Percentiles rank a stretch among this genome's conserved stretches.
phyloP scores from a whole-genome alignment of 2,113 vertebrate species.

The Cyprinus carpio region DNA sequence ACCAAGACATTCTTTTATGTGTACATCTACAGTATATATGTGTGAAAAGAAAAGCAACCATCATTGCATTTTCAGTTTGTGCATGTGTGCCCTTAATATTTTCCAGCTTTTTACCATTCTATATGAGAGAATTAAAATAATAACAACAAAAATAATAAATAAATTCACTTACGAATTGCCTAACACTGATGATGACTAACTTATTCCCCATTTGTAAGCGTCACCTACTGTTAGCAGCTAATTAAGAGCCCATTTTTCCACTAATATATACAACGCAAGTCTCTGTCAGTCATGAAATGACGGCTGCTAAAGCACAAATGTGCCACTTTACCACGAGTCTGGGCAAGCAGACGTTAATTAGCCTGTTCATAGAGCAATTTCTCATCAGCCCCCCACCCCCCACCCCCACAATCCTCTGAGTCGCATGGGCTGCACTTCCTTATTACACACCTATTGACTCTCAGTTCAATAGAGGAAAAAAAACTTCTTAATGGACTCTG shows the following conservation, averaged over 20 bases:
- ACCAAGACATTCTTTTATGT: no score
- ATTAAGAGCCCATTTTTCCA: slow-evolving; percentile 65
- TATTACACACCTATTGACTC: slow-evolving; percentile 77
- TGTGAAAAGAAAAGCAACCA: neutral
- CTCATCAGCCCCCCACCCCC: slow-evolving; percentile 71
- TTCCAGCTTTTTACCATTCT: neutral
- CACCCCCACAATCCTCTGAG: slow-evolving; percentile 47
- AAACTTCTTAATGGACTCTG: slow-evolving; percentile 76
- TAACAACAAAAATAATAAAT: slow-evolving; percentile 20
- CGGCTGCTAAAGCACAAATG: slow-evolving; percentile 72
- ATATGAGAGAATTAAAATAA: neutral
- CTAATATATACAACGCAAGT: slow-evolving; percentile 53
- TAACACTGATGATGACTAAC: slow-evolving; percentile 73
- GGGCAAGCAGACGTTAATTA: slow-evolving; percentile 79
- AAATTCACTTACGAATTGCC: slow-evolving; percentile 54
- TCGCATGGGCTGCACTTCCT: slow-evolving; percentile 71
- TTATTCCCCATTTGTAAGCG: slow-evolving; percentile 72
- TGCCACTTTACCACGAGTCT: slow-evolving; percentile 71
- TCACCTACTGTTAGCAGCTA: slow-evolving; percentile 72
- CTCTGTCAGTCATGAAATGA: slow-evolving; percentile 68
- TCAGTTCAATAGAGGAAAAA: slow-evolving; percentile 64
- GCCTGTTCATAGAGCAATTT: slow-evolving; percentile 78
- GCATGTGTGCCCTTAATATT: neutral
- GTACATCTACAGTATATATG: no score
- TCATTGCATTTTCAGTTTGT: neutral